A percentile compares a stretch with the other conserved stretches of the same genome.
Evolutionary conservation across 2,113 vertebrate genomes (phyloP).

Genomic region (Eulemur macaco): DNA sequence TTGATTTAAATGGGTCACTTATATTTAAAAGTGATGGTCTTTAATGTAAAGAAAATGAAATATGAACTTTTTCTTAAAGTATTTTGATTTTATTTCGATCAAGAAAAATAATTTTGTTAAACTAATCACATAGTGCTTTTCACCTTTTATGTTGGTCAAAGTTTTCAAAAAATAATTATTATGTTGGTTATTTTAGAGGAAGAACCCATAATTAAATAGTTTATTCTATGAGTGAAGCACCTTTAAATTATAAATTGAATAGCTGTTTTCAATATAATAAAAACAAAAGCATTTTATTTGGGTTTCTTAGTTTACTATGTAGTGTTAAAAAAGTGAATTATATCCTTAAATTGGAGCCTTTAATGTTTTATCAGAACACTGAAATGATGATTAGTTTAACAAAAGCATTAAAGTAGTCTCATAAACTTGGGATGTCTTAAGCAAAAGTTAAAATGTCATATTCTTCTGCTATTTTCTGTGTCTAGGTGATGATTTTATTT

Average conservation of each 20-base stretch:
- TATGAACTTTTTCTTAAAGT: not conserved
- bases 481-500: not conserved
- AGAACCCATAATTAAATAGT: not conserved
- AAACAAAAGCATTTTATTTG: not conserved
- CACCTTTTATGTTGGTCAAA: not conserved
- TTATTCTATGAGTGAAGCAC: constrained; percentile 16
- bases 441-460: constrained; percentile 1
- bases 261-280: not conserved
- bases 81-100: not conserved
- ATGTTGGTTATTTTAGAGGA: not conserved
- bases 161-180: not conserved
- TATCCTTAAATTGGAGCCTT: not conserved
- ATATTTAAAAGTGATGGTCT: not conserved
- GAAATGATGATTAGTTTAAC: not conserved
- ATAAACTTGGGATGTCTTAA: not conserved
- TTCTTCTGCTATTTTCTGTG: not conserved
- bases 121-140: not conserved
- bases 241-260: not conserved
- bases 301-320: not conserved
- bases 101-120: constrained; percentile 44
- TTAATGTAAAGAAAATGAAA: constrained; percentile 39
- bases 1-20: not conserved
- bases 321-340: not conserved
- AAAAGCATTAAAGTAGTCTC: not conserved
- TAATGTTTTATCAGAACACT: not conserved